Evolutionary conservation across 1,140 invertebrate genomes (phyloP), one percentile per base, ranked within the genome.

Genomic region (Drosophila takahashii): DNA sequence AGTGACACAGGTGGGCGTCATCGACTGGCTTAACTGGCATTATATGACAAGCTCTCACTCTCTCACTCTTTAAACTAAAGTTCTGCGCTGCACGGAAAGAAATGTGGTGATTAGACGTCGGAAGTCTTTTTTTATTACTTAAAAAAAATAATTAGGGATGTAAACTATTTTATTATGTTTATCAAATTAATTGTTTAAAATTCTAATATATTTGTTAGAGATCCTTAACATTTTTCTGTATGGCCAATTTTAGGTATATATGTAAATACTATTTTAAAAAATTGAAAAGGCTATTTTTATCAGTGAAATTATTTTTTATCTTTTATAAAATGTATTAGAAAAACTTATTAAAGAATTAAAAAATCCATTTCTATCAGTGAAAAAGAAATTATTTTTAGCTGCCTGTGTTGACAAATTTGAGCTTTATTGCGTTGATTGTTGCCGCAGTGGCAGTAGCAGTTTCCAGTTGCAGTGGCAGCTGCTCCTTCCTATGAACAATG

Each of bases 21-120:
- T 62, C 76, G 77, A 79, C 83, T 86, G 77, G 76, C 83, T 86
- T 86, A 86, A 87, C 83, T 86, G 58, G 83, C 76, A 86, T 86
- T 86, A 62, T 62, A 65, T 76, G 83, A 67, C 56, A 53, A 51
- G 53, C 59, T 56, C 41, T 26, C 45, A 48, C 71, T 34, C 45
- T 37, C 37, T 41, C 72, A 45, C 50, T 61, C 10, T 50, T 39
- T 44, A 51, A 48, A 42, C 26, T 36, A 36, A 51, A 60, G 61
- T 80, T 80, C 29, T 67, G 15, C 13, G 8, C 7, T 34, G 2
- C 48, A 74, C 41, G 44, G 45, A 7, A 9, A 57, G 16, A 70
- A 69, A 16, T 37, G 4, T 1, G 2, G 1, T 32, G 1, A 10
- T n/a, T 4, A n/a, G 13, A 37, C n/a, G n/a, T n/a, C n/a, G n/a